Evolutionary conservation across 2,888 invertebrate genomes (phyloP).

Genomic region (Ditula angustiorana): DNA sequence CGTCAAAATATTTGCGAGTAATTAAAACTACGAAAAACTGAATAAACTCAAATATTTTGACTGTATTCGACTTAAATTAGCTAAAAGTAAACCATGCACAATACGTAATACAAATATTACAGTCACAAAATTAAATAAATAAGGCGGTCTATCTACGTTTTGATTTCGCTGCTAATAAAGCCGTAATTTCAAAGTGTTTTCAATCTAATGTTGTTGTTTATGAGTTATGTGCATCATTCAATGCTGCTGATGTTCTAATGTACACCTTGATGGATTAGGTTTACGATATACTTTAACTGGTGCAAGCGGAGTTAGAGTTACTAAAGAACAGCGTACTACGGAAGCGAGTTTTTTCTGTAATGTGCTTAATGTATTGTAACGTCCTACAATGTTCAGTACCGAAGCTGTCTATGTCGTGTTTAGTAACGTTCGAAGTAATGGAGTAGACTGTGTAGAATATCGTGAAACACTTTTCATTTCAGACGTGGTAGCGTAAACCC

Average conservation of each 20-base stretch:
- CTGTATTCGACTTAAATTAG: constrained; percentile 12
- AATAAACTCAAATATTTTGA: constrained; percentile 34
- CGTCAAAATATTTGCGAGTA: constrained; percentile 30
- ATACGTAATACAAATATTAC: constrained; percentile 24
- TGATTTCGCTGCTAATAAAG: constrained; percentile 47
- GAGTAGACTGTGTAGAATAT: constrained; percentile 63
- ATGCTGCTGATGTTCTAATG: constrained; percentile 51
- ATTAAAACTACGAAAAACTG: neutral
- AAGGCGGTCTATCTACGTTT: constrained; percentile 35
- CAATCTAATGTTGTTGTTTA: constrained; percentile 49
- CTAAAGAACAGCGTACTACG: constrained; percentile 53
- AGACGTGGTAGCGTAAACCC: constrained; percentile 60
- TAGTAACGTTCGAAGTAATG: constrained; percentile 45
- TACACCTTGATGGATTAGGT: constrained; percentile 43
- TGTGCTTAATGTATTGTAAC: constrained; percentile 60
- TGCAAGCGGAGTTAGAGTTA: constrained; percentile 48
- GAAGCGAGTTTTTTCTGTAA: constrained; percentile 60
- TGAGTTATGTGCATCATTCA: constrained; percentile 51
- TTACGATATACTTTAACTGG: constrained; percentile 42
- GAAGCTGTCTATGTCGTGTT: constrained; percentile 44
- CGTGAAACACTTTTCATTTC: constrained; percentile 70
- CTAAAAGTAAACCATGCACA: constrained; percentile 37
- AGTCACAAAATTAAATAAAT: constrained; percentile 30
- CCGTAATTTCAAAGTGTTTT: constrained; percentile 47
- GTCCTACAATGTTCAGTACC: constrained; percentile 54